Base-by-base conservation (phyloP, 2,113 vertebrate genomes). In the Lepidothrix coronata region DNA sequence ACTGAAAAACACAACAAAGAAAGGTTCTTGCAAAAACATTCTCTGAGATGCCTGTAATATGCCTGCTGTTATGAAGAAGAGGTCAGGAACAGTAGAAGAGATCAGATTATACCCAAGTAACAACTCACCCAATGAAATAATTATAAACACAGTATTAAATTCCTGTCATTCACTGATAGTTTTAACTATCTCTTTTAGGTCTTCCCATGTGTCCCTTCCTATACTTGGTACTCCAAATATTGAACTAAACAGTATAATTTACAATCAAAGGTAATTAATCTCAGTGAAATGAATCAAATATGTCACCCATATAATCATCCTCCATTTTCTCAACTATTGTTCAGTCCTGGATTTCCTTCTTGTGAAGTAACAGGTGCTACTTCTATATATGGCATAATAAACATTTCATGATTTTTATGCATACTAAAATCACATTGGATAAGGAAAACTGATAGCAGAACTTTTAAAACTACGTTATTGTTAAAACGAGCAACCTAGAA, bases 211-310 rank as follows among this genome's bases (percentile, higher is more conserved):
- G 89, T 88, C 76, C 54, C 37, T 54, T 96, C 70, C 88, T 51
- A 55, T 95, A 91, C 61, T 70, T 93, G 66, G 54, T 96, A 95
- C n/a, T 96, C 70, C 89, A 98, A 97, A 96, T 95, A 87, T 96
- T 97, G 95, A 97, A 92, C 96, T 97, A 93, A 97, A 89, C 28
- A 94, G 62, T 95, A 62, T 97, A 97, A 97, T 97, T 97, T 97
- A 95, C 21, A 71, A 94, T 94, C 74, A 97, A 97, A 97, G 97
- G 44, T 97, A 97, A 96, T 97, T 55, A 97, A 97, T 98, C 92
- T 97, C 79, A 28, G 82, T 87, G 93, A 93, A 97, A 97, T 98
- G 96, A 97, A 97, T 97, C 87, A 97, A 97, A 96, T 94, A 55
- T 96, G 88, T 98, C 97, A 97, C 84, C 88, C 85, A 72, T 97